These are phyloP conservation scores for Leptodactylus fallax DNA, from an alignment of 2,797 vertebrate genomes.

Conservation along the genomic window DNA sequence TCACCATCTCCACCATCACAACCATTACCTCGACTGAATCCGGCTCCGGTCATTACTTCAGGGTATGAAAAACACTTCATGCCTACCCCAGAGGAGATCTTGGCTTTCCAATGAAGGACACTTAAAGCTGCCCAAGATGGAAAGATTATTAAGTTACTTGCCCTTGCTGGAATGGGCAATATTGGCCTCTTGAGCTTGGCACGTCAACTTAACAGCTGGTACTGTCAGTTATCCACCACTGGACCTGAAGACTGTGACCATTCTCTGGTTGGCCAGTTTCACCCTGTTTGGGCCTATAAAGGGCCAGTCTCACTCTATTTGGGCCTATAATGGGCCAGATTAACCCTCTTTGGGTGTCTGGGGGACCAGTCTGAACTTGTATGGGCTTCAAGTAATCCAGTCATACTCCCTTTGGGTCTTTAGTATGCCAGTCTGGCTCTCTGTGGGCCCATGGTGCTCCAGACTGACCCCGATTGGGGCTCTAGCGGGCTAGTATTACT, in stretches of 20 bases:
- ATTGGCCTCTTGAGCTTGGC: neutral
- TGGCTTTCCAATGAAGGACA: conserved; percentile 60
- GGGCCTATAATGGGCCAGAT: neutral
- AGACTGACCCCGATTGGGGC: neutral
- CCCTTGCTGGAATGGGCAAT: neutral
- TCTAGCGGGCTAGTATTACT: neutral
- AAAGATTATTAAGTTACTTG: neutral
- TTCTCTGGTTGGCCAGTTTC: neutral
- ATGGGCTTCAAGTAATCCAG: neutral
- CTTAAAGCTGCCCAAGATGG: neutral
- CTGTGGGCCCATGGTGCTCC: neutral
- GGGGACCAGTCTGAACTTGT: too few species aligned
- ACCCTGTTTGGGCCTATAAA: neutral
- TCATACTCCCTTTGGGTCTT: neutral
- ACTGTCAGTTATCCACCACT: neutral
- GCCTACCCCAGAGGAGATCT: conserved; percentile 69
- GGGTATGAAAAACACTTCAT: conserved; percentile 74
- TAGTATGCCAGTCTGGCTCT: too few species aligned
- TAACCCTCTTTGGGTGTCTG: neutral
- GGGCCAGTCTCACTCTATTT: neutral
- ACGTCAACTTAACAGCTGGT: neutral
- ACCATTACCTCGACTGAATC: neutral
- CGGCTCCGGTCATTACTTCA: conserved; percentile 28
- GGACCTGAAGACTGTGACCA: neutral
- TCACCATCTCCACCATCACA: neutral